phyloP scores from a whole-genome alignment of 1,140 invertebrate genomes.

The Pantala flavescens region DNA sequence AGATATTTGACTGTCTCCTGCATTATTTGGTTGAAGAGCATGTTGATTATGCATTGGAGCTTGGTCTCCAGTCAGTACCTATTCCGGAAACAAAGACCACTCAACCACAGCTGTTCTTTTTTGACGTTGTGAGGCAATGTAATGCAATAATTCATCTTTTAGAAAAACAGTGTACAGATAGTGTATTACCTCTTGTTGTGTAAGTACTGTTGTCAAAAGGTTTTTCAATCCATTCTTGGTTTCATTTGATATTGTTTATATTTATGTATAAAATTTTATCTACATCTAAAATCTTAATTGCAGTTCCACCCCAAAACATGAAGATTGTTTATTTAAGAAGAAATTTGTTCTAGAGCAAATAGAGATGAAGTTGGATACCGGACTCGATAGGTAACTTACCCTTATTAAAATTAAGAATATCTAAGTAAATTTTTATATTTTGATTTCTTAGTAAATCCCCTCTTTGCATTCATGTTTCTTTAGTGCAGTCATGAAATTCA shows the following conservation, averaged over 20 bases:
- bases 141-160: constrained; percentile 92
- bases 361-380: constrained; percentile 82
- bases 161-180: constrained; percentile 89
- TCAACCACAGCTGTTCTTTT: constrained; percentile 83
- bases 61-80: constrained; percentile 84
- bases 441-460: constrained; percentile 12
- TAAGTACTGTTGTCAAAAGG: constrained; percentile 40
- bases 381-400: constrained; percentile 57
- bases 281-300: constrained; percentile 23
- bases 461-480: too few species aligned
- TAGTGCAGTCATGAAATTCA: too few species aligned
- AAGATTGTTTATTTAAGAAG: constrained; percentile 79
- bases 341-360: constrained; percentile 76
- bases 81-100: constrained; percentile 73
- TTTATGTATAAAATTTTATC: constrained; percentile 6
- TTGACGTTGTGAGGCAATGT: constrained; percentile 86
- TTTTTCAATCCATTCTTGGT: constrained; percentile 17
- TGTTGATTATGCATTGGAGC: constrained; percentile 90
- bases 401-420: background rate
- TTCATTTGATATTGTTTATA: constrained; percentile 1
- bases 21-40: constrained; percentile 84
- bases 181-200: constrained; percentile 78
- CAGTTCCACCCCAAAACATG: constrained; percentile 79
- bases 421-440: constrained; percentile 3
- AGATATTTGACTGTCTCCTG: constrained; percentile 77